Evolutionary conservation across 2,797 vertebrate genomes (phyloP).

Genomic region (Tenualosa thibaudeaui): DNA sequence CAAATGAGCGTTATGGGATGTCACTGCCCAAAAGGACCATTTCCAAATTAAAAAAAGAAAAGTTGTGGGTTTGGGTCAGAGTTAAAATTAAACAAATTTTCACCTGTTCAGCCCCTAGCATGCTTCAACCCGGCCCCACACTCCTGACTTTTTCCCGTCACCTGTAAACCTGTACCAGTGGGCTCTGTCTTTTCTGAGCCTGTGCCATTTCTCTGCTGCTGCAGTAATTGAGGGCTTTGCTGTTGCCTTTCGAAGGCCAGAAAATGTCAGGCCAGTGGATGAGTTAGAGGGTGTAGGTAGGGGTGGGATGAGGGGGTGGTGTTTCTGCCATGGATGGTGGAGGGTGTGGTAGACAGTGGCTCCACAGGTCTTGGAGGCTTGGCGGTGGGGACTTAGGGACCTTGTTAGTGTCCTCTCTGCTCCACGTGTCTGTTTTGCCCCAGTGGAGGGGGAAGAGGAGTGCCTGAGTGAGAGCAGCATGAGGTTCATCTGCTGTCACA

Average conservation of each 20-base stretch:
- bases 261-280: not conserved
- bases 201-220: not conserved
- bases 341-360: not conserved
- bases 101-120: not conserved
- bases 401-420: constrained; percentile 10
- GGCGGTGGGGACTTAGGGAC: not conserved
- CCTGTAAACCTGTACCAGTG: not conserved
- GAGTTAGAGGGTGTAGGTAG: no score
- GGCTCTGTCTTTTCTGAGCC: not conserved
- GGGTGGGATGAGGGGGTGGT: not conserved
- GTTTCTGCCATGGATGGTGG: not conserved
- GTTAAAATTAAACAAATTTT: not conserved
- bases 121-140: not conserved
- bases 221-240: not conserved
- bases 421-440: not conserved
- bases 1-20: constrained; percentile 1
- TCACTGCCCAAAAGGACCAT: not conserved
- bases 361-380: not conserved
- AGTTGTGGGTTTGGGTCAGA: not conserved
- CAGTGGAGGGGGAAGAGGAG: not conserved
- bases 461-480: not conserved
- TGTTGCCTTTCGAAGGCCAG: not conserved
- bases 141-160: not conserved
- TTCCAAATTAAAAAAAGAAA: not conserved
- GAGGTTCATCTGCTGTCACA: not conserved